Conservation (phyloP, 2,888 invertebrate species). For the Smittia sp. region DNA sequence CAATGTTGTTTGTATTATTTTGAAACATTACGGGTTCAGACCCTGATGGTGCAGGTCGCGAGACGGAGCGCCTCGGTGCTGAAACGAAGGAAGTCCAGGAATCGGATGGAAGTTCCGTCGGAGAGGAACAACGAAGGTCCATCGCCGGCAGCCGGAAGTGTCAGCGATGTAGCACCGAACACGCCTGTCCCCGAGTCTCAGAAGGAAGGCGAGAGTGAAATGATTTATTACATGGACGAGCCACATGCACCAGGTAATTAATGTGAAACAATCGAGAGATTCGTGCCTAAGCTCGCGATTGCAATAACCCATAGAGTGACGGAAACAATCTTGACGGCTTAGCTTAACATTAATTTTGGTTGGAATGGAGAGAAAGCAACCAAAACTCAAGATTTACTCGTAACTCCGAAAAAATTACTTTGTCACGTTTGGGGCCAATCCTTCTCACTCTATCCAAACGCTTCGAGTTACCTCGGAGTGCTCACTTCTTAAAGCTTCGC, state of each 20-base stretch:
- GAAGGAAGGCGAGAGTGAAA: constrained; percentile 60
- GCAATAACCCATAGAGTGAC: too few species aligned
- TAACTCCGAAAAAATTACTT: too few species aligned
- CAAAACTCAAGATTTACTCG: too few species aligned
- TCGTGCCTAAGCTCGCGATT: too few species aligned
- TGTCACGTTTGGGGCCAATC: too few species aligned
- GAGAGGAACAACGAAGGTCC: constrained; percentile 45
- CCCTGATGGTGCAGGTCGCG: constrained; percentile 69
- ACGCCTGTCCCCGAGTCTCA: constrained; percentile 44
- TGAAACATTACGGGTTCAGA: constrained; percentile 56
- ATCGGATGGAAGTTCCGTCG: constrained; percentile 60
- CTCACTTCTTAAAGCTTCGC: background rate
- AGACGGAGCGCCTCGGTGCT: constrained; percentile 72
- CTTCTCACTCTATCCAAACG: too few species aligned
- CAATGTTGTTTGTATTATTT: constrained; percentile 46
- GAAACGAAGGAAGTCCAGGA: constrained; percentile 66
- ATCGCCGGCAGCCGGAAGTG: constrained; percentile 45
- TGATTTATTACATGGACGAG: constrained; percentile 65
- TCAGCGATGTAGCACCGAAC: constrained; percentile 36
- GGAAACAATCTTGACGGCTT: too few species aligned
- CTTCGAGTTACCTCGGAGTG: too few species aligned
- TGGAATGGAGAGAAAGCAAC: too few species aligned
- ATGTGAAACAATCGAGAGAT: too few species aligned
- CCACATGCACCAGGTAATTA: constrained; percentile 46
- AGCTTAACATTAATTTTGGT: too few species aligned